Base-by-base conservation (phyloP, 2,888 invertebrate genomes). In the Pammene fasciana region DNA sequence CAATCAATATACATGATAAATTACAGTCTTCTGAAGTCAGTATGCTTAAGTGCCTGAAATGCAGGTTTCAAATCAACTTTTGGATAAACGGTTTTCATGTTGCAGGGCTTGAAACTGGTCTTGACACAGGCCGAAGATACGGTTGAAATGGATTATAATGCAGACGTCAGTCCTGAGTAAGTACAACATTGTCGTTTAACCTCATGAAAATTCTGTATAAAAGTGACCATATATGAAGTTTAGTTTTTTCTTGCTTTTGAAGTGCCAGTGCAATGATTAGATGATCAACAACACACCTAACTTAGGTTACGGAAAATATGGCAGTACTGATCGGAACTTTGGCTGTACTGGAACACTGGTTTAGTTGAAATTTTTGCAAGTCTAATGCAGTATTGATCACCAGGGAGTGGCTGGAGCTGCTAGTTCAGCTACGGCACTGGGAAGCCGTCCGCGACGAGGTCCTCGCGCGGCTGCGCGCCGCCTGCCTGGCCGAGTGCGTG, bases 401-500 rank as follows among this genome's bases (percentile, higher is more conserved):
- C 61, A 92, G 91, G 36, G 86, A 90, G 64, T 93, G 93, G 93
- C 78, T 93, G 67, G 82, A 82, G 6, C 82, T 89, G 36, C 77
- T 97, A 67, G 96, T 96, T 54, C 93, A 94, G 43, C 95, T 98
- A 72, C 96, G 96, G 0, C 97, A 97, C 86, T 98, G 99, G 89
- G 88, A 90, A 13, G 93, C 94, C 4, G 95, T 97, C 11, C 94
- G 95, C 41, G 93, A 93, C n/a, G 94, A 96, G 72, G 94, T 96
- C 70, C 94, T 95, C 71, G 89, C 89, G 1, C 96, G 96, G 55
- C 85, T 98, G n/a, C 94, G 97, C 6, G 95, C 97, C 74, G 98
- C 98, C 0, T 96, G 97, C 82, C 96, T 97, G 81, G 97, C 97
- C 68, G 99, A 99, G 92, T 98, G 97, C 78, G 95, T 96, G 79